Percentiles rank a stretch among this genome's conserved stretches.
These are phyloP conservation scores for Caenorhabditis plicata DNA, from an alignment of 2,888 invertebrate genomes.

Conservation along the genomic window DNA sequence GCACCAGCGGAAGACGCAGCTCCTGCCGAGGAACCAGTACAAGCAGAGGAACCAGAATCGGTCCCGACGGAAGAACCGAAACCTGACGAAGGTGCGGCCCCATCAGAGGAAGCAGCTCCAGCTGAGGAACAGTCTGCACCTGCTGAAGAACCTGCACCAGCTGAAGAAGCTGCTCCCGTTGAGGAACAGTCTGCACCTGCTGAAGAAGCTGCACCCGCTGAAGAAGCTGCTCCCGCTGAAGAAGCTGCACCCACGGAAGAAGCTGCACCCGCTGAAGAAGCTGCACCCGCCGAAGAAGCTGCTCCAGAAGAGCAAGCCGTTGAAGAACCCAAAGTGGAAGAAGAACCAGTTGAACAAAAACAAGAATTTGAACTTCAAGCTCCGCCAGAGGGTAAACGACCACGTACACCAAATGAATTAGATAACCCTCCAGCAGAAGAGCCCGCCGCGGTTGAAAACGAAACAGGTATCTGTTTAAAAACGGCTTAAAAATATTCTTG, in stretches of 20 bases:
- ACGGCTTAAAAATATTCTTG: background rate
- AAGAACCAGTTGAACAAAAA: slow-evolving; percentile 32
- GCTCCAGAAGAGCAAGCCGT: slow-evolving; percentile 22
- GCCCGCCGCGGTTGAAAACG: slow-evolving; percentile 32
- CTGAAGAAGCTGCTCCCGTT: slow-evolving; percentile 19
- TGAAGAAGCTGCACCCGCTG: slow-evolving; percentile 7
- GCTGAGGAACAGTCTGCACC: slow-evolving; percentile 21
- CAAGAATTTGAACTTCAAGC: slow-evolving; percentile 60
- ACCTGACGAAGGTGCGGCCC: slow-evolving; percentile 1
- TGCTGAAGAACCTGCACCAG: slow-evolving; percentile 27
- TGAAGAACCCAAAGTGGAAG: slow-evolving; percentile 16
- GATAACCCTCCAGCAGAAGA: slow-evolving; percentile 47
- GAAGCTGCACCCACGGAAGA: background rate
- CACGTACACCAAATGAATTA: slow-evolving; percentile 62
- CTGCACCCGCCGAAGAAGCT: slow-evolving; percentile 17
- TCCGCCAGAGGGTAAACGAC: slow-evolving; percentile 61
- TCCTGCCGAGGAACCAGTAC: slow-evolving; percentile 14
- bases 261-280: slow-evolving; percentile 5
- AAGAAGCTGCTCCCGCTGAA: slow-evolving; percentile 10
- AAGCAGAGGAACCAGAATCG: slow-evolving; percentile 7
- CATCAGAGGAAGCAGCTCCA: slow-evolving; percentile 23
- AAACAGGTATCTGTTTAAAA: slow-evolving; percentile 6
- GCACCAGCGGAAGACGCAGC: slow-evolving; percentile 25
- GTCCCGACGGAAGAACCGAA: too few species aligned
- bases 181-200: slow-evolving; percentile 15